Evolutionary conservation across 1,140 invertebrate species (phyloP).

Genomic region (Prorops nasuta): DNA sequence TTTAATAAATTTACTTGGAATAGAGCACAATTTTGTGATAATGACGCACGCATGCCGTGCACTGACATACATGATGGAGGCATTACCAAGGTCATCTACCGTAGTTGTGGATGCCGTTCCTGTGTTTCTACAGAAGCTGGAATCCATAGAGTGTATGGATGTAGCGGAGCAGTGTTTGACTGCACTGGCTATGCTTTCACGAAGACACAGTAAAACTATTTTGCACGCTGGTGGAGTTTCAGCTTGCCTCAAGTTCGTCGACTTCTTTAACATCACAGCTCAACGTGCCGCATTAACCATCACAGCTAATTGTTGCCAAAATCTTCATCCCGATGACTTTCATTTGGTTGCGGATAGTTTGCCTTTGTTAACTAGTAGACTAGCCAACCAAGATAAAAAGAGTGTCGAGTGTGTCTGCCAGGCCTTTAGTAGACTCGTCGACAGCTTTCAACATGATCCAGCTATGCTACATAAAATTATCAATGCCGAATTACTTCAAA

Average conservation of each 20-base stretch:
- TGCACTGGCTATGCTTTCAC: slow-evolving; percentile 93
- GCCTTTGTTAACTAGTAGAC: slow-evolving; percentile 77
- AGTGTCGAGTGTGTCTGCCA: slow-evolving; percentile 96
- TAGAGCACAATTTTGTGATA: slow-evolving; percentile 99
- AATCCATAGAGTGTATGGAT: slow-evolving; percentile 99
- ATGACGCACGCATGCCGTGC: slow-evolving; percentile 99
- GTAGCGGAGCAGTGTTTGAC: slow-evolving; percentile 96
- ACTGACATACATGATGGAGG: slow-evolving; percentile 99
- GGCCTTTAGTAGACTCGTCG: slow-evolving; percentile 93
- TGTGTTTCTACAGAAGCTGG: slow-evolving; percentile 91
- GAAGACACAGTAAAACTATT: slow-evolving; percentile 95
- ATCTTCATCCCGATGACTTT: slow-evolving; percentile 90
- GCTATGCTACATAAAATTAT: slow-evolving; percentile 92
- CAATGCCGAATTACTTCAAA: slow-evolving; percentile 85
- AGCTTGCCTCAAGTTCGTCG: slow-evolving; percentile 92
- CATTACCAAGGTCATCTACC: slow-evolving; percentile 90
- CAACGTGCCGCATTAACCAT: slow-evolving; percentile 92
- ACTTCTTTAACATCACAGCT: slow-evolving; percentile 97
- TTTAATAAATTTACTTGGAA: slow-evolving; percentile 81
- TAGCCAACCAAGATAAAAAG: slow-evolving; percentile 96
- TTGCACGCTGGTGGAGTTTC: slow-evolving; percentile 91
- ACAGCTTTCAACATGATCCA: slow-evolving; percentile 93
- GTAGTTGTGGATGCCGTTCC: slow-evolving; percentile 97
- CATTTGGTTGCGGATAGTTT: slow-evolving; percentile 87
- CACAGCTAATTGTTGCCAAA: slow-evolving; percentile 95